A percentile compares a stretch with the other conserved stretches of the same genome.
Evolutionary conservation across 2,113 vertebrate species (phyloP).

Genomic region (Cheirogaleus medius): DNA sequence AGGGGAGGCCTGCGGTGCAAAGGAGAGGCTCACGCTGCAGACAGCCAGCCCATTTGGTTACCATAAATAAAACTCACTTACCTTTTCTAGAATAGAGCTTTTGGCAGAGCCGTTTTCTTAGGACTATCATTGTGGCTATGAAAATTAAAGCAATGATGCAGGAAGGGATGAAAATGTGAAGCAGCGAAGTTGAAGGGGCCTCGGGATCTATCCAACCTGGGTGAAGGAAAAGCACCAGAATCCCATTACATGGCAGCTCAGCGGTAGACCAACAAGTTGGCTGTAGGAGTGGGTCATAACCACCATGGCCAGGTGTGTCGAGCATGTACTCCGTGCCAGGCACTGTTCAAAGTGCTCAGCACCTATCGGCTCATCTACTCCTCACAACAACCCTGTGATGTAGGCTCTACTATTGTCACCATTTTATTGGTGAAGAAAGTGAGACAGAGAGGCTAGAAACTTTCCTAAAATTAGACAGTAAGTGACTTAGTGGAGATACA

Average conservation of each 20-base stretch:
- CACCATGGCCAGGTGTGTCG: rapidly evolving
- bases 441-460: neutral
- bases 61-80: conserved; percentile 50
- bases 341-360: neutral
- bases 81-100: conserved; percentile 64
- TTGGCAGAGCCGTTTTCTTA: conserved; percentile 65
- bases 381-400: neutral
- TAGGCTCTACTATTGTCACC: neutral
- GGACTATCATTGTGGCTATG: conserved; percentile 21
- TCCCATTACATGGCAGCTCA: neutral
- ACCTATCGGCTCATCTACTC: neutral
- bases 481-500: neutral
- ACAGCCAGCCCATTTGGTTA: neutral
- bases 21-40: neutral
- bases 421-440: neutral
- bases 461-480: neutral
- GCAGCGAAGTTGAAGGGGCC: neutral
- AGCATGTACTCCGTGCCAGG: neutral
- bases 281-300: neutral
- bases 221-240: conserved; percentile 51
- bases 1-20: neutral
- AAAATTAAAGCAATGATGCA: conserved; percentile 53
- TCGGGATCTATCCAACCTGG: conserved; percentile 60
- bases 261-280: neutral
- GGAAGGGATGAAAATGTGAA: conserved; percentile 50